These are phyloP conservation scores for Thymallus thymallus DNA, from an alignment of 2,113 vertebrate species.

Conservation along the genomic window DNA sequence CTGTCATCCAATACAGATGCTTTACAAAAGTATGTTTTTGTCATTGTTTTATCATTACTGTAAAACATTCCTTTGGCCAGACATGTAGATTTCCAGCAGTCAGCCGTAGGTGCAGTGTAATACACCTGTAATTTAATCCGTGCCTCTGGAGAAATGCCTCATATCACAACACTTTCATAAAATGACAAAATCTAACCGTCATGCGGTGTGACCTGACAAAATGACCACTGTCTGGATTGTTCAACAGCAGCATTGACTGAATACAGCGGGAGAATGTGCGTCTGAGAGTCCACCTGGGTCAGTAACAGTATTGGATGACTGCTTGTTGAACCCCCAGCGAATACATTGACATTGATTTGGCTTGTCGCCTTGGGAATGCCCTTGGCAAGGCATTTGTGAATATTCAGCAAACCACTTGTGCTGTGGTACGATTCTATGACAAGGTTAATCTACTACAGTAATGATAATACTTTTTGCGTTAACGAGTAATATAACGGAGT, in stretches of 20 bases:
- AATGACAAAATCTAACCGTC: not conserved
- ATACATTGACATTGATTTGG: constrained; percentile 49
- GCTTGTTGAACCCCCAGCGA: constrained; percentile 19
- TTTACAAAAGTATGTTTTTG: not conserved
- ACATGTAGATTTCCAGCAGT: not conserved
- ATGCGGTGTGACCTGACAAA: not conserved
- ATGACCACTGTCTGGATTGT: not conserved
- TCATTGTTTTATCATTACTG: too few relatives aligned
- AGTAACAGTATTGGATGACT: constrained; percentile 41
- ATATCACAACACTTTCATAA: not conserved
- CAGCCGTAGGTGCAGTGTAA: not conserved
- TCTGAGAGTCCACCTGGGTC: constrained; percentile 39
- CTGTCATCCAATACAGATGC: not conserved
- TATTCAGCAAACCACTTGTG: constrained; percentile 39
- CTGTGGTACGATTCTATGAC: constrained; percentile 17
- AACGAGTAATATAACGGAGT: too few relatives aligned
- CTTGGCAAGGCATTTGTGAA: constrained; percentile 31
- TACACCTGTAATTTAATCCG: not conserved
- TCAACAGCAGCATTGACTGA: constrained; percentile 19
- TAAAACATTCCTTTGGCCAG: not conserved
- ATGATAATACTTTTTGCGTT: too few relatives aligned
- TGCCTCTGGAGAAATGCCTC: not conserved
- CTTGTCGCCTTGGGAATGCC: constrained; percentile 42
- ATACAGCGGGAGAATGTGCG: constrained; percentile 18
- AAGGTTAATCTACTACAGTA: constrained; percentile 9